Evolutionary conservation across 2,113 vertebrate species (phyloP).

Genomic region (Orientallactaga bullata): DNA sequence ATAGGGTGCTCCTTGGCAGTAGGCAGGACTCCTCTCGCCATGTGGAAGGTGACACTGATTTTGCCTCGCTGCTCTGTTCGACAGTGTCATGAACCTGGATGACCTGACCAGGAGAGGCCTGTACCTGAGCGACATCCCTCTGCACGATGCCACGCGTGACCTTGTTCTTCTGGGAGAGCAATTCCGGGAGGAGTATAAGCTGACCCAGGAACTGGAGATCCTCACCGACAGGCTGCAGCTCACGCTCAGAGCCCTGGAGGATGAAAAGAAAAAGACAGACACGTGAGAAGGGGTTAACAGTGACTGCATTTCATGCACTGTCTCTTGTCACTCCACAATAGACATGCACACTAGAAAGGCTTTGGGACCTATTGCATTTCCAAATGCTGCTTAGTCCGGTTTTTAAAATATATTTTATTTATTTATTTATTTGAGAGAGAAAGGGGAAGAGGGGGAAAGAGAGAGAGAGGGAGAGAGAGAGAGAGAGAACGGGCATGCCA

Average conservation of each 20-base stretch:
- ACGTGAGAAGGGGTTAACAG: constrained; percentile 89
- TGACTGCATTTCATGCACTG: fast-evolving
- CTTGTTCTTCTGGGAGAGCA: constrained; percentile 98
- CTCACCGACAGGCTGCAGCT: constrained; percentile 98
- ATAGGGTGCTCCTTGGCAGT: not conserved
- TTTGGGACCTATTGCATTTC: fast-evolving
- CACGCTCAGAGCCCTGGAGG: constrained; percentile 96
- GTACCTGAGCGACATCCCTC: constrained; percentile 97
- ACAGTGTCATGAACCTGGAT: constrained; percentile 98
- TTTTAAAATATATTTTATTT: no score
- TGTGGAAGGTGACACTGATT: not conserved
- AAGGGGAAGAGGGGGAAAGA: no score
- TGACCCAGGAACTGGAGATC: constrained; percentile 98
- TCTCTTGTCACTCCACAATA: fast-evolving
- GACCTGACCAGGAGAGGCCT: constrained; percentile 97
- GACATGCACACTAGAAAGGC: not conserved
- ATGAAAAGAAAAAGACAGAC: constrained; percentile 99
- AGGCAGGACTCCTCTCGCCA: fast-evolving
- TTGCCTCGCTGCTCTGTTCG: not conserved
- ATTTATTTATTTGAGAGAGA: no score
- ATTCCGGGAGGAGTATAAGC: constrained; percentile 98
- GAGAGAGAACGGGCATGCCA: no score
- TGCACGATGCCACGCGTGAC: constrained; percentile 98
- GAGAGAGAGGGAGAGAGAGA: no score
- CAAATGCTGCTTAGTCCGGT: not conserved